These are phyloP conservation scores for Sussaba pulchella DNA, from an alignment of 2,888 invertebrate species.

Conservation along the genomic window DNA sequence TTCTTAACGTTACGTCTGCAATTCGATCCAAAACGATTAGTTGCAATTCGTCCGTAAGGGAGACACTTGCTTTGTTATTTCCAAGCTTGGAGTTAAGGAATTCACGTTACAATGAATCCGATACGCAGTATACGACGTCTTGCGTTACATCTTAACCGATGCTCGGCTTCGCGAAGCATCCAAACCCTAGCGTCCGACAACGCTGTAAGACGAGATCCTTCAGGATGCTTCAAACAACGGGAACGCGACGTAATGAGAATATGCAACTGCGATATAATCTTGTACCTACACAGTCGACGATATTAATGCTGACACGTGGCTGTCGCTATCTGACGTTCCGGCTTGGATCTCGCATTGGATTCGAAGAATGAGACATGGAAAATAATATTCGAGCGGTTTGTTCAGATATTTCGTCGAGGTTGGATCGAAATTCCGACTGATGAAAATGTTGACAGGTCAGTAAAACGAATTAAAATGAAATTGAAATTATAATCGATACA, in stretches of 20 bases:
- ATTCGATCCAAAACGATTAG: too few species aligned
- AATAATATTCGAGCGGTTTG: conserved; percentile 12
- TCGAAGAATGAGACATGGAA: background rate
- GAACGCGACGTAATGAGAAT: background rate
- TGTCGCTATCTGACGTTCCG: background rate
- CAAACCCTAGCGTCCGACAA: too few species aligned
- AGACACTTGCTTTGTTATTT: too few species aligned
- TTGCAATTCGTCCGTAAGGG: too few species aligned
- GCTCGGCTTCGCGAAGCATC: too few species aligned
- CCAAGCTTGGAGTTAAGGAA: too few species aligned
- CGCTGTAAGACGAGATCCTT: conserved; percentile 14
- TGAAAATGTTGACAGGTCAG: too few species aligned
- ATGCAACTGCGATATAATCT: background rate
- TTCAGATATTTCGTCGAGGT: background rate
- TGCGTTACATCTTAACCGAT: background rate
- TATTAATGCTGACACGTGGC: background rate
- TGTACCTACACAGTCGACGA: background rate
- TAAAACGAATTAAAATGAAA: too few species aligned
- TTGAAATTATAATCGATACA: too few species aligned
- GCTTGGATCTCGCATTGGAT: background rate
- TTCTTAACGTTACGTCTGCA: too few species aligned
- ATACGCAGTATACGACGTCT: background rate
- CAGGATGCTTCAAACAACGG: background rate
- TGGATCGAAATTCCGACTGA: too few species aligned
- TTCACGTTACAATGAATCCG: too few species aligned